Base-by-base conservation (phyloP, 2,888 invertebrate species). In the Lepidochrysops patricia region DNA sequence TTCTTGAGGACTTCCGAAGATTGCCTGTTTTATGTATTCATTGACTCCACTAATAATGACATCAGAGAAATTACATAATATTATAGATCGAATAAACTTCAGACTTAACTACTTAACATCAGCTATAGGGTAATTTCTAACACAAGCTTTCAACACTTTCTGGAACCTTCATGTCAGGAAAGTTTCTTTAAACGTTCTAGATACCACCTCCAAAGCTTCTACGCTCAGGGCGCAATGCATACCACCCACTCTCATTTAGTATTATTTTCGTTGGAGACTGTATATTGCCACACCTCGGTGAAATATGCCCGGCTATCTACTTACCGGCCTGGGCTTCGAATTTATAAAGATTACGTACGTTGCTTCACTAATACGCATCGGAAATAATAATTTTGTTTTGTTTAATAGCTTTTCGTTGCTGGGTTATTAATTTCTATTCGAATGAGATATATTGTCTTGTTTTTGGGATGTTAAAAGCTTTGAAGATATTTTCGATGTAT, bases 241-340 rank as follows among this genome's bases (percentile, higher is more conserved):
- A 75, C 73, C 80, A 73, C 84, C 81, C 80, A 84, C 84, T 70
- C 76, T 63, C 64, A 64, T 70, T 70, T 69, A 67, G 72, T 79
- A 82, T 78, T 82, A 82, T 82, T 82, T 82, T 66, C 66, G 82
- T 80, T 77, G 76, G 75, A 73, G 79, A 75, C 69, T 62, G 69
- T 26, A 25, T 64, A 74, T 82, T 82, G 81, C 83, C 76, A 72
- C 82, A 82, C 67, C 71, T 68, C 68, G 62, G 76, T 79, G 79
- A 80, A 75, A 80, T 82, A 82, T 81, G 76, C 69, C 71, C 73
- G 68, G 66, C 64, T 66, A 65, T 61, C 67, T 65, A 66, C 68
- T 68, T 70, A 71, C 72, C 67, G 66, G 59, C 57, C 66, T 66
- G 66, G 67, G 66, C 67, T 69, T 67, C 67, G 65, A 67, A 72